Conservation (phyloP, 1,140 invertebrate species). For the Homarus americanus region DNA sequence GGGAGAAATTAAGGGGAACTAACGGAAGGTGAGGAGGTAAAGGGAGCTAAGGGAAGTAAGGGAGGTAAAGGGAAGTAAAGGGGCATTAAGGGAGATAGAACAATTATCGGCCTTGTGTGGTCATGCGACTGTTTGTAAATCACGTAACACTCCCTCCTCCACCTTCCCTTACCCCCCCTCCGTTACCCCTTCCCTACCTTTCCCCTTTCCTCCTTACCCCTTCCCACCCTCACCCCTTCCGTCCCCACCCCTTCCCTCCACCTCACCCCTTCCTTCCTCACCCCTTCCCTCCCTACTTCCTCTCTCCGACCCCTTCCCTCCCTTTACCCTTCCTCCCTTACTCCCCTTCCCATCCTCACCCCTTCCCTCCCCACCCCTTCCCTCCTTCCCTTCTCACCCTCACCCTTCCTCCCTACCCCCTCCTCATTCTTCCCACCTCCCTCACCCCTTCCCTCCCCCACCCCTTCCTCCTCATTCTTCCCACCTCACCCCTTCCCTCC, state of each 20-base stretch:
- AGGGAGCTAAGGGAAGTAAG: too few relatives aligned
- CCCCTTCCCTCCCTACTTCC: not conserved
- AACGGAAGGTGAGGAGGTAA: too few relatives aligned
- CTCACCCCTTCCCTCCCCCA: not conserved
- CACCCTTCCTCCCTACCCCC: not conserved
- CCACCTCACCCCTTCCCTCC: not conserved
- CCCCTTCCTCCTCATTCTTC: not conserved
- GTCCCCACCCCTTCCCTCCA: not conserved
- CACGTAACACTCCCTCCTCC: too few relatives aligned
- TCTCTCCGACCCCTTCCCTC: not conserved
- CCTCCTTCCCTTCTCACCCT: not conserved
- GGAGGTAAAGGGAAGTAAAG: too few relatives aligned
- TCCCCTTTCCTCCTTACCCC: not conserved
- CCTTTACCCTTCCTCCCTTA: not conserved
- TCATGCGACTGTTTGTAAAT: too few relatives aligned
- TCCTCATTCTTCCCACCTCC: not conserved
- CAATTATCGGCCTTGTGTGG: too few relatives aligned
- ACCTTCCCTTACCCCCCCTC: not conserved
- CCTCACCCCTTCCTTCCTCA: not conserved
- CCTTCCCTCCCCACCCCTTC: not conserved
- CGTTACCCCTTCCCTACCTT: not conserved
- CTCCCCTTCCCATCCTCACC: not conserved
- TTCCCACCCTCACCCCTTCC: not conserved
- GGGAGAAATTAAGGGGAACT: too few relatives aligned
- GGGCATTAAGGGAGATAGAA: too few relatives aligned